Evolutionary conservation across 2,888 invertebrate genomes (phyloP), one percentile per base, ranked within the genome.

Genomic region (Leptinotarsa haldemani): DNA sequence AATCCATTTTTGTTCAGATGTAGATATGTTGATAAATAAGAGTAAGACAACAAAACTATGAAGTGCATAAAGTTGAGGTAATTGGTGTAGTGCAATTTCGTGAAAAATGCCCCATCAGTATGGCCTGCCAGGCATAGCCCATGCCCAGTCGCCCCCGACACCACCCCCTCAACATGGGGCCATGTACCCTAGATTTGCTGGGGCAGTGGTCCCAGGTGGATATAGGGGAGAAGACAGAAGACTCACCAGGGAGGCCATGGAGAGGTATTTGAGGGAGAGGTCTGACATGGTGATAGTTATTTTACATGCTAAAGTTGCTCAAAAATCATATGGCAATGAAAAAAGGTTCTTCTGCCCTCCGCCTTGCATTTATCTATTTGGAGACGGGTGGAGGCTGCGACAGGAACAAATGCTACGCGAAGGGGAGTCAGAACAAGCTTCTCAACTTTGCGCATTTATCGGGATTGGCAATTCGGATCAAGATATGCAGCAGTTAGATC

Each of bases 331-430:
- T 86, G 99, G 99, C 79, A 99, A 99, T 87, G 99, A 99, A 86
- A 99, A 99, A 88, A 91, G 99, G 77, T 99, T 99, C 89, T 99
- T 99, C 90, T 99, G 99, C 84, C 99, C 99, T 0, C 99, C 99
- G 1, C 99, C 99, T 0, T 99, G 99, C 88, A 98, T 99, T 84
- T 99, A 99, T 88, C 90, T 99, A 78, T 96, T 96, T 84, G 99
- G 99, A n/a, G 97, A 96, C 82, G 99, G 99, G 16, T 99, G 99
- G 99, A 92, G 97, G 85, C 92, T 96, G 88, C 93, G 98, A 75
- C 95, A 97, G 83, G 97, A 98, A 87, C 95, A 97, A 85, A 95
- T 98, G 94, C 88, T 95, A 80, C 91, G 96, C 16, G 95, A 96
- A 84, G 96, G 97, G 5, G 96, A 96, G 86, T 93, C 93, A 0